phyloP scores from a whole-genome alignment of 2,797 vertebrate genomes.

The Microhierax caerulescens region DNA sequence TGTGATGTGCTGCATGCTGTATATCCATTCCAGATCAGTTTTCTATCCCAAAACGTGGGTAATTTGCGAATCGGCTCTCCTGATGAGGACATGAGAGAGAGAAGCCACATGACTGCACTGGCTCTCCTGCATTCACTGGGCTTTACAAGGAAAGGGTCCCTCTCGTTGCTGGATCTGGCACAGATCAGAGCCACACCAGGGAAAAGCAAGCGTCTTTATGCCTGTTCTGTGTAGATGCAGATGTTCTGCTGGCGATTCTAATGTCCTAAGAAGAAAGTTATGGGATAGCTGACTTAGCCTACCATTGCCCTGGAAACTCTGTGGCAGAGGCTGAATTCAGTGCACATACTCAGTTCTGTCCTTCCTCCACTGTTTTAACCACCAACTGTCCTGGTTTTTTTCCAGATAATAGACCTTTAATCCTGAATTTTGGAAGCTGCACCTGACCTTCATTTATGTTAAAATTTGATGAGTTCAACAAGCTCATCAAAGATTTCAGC shows the following conservation, averaged over 20 bases:
- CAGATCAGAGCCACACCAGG: neutral
- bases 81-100: neutral
- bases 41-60: neutral
- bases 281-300: neutral
- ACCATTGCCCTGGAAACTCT: neutral
- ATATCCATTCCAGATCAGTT: neutral
- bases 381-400: neutral
- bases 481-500: conserved; percentile 85
- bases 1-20: neutral
- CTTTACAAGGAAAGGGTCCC: neutral
- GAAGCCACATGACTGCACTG: neutral
- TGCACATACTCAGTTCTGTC: neutral
- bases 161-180: neutral
- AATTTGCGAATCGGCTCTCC: neutral
- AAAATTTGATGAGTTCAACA: conserved; percentile 90
- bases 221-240: neutral
- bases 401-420: conserved; percentile 84
- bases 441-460: conserved; percentile 94
- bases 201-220: neutral
- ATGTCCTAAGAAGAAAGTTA: neutral
- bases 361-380: neutral
- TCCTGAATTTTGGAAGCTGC: conserved; percentile 92
- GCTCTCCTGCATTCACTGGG: neutral
- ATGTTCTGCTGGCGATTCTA: neutral
- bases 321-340: neutral